Percentiles rank a stretch among this genome's conserved stretches.
phyloP scores from a whole-genome alignment of 1,140 invertebrate species.

The Aphis craccivora region DNA sequence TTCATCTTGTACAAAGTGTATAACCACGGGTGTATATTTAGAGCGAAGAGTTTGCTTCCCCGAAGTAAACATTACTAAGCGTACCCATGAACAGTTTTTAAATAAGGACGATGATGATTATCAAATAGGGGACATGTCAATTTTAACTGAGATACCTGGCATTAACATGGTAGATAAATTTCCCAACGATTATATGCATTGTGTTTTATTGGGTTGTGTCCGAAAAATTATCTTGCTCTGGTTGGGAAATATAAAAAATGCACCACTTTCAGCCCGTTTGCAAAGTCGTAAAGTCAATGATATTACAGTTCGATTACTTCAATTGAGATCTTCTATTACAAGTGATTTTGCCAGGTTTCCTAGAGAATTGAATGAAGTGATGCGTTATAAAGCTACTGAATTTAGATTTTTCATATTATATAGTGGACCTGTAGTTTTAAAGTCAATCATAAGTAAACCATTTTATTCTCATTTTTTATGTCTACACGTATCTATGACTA shows the following conservation, averaged over 20 bases:
- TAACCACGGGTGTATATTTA: neutral
- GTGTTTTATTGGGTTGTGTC: neutral
- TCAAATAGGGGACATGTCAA: neutral
- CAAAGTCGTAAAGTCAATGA: no score
- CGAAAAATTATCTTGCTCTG: neutral
- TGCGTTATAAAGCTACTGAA: no score
- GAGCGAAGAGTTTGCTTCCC: neutral
- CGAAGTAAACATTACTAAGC: neutral
- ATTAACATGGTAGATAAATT: conserved; percentile 1
- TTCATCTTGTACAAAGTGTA: neutral
- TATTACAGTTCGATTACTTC: no score
- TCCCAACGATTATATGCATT: neutral
- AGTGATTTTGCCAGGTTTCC: no score
- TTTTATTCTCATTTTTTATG: no score
- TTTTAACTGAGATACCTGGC: neutral
- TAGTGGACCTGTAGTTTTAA: no score
- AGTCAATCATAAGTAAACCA: no score
- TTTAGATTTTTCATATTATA: no score
- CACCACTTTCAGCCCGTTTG: no score
- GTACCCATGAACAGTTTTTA: neutral
- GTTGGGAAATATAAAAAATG: neutral
- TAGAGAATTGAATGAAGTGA: no score
- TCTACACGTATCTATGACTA: no score
- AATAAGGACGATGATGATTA: neutral
- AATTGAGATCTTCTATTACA: no score